Base-by-base conservation (phyloP, 2,888 invertebrate species). In the Drosophila lacicola region DNA sequence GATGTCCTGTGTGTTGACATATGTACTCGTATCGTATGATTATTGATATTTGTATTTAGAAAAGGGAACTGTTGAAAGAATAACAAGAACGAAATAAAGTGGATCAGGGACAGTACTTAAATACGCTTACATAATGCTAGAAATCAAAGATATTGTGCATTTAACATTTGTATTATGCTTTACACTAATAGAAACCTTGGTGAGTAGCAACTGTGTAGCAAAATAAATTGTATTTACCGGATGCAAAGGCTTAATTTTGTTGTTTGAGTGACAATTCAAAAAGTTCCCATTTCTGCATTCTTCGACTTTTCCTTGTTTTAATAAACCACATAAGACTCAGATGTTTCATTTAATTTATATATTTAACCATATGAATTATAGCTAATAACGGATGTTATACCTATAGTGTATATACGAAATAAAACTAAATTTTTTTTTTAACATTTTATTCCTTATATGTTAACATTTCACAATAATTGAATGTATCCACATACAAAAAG, bases 1-100 rank as follows among this genome's bases (percentile, higher is more conserved):
- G 53, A 73, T 75, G 68, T 75, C 78, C 79, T 73, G 68, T 67
- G 53, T 74, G 79, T 75, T 82, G 88, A 78, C 82, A 82, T 46
- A 73, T 88, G 41, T 63, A 39, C 45, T 68, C 50, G 60, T 55
- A 41, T 75, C 67, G 49, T 46, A 42, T 67, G 67, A 62, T 79
- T 75, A 61, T 73, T 67, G 58, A 72, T 74, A 66, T 75, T 75
- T 75, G 60, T 67, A 54, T 68, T 78, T 68, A 61, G 68, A 45
- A 67, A 73, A 49, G 49, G 49, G 55, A 60, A 57, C 45, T 55
- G 37, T 47, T 44, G 10, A 8, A 41, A 54, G 57, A 57, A 72
- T 44, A 50, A 36, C 42, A 74, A 34, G 8, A 44, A 19, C 17
- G 2, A 25, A 5, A 19, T n/a, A n/a, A 61, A 19, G 34, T 34